Base-by-base conservation (phyloP, 2,113 vertebrate genomes). In the Ochotona curzoniae region DNA sequence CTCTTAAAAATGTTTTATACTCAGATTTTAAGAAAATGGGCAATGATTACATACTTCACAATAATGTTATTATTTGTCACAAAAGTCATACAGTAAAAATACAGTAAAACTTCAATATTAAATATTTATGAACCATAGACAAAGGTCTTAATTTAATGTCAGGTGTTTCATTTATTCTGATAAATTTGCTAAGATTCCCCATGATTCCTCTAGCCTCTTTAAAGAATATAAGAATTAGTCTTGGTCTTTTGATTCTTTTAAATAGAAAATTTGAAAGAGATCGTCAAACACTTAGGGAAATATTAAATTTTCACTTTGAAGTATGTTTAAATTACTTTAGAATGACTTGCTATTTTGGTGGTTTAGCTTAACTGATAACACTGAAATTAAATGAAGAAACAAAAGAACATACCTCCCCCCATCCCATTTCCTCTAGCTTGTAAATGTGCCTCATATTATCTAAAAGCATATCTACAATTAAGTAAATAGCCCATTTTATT, bases 401-500 rank as follows among this genome's bases (percentile, higher is more conserved):
- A 83, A 94, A 89, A 87, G 51, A 70, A 84, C 82, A 63, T 32
- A 63, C 49, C 67, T 79, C 49, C 32, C 54, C 44, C 26, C 7
- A 38, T 83, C 38, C 11, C 75, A 90, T 95, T 83, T 93, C 79
- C 49, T 80, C 75, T 7, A 94, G 12, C 38, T 87, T 8, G 0
- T 91, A 95, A 95, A 90, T 25, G 75, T 81, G 64, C 51, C 70
- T 92, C 23, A 74, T 78, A 92, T 81, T 86, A 70, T 93, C 92
- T 94, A 94, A 95, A 14, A 87, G 83, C 70, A 87, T 80, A 88
- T 93, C 70, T 64, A 86, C 90, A 96, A 90, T 96, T 88, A 95
- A 95, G 95, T 76, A 90, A 73, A 91, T 61, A 90, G 66, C 91
- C 49, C 78, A 83, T 95, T 95, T 95, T 96, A 90, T 84, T 92